Evolutionary conservation across 2,888 invertebrate species (phyloP).

Genomic region (Rhogogaster chlorosoma): DNA sequence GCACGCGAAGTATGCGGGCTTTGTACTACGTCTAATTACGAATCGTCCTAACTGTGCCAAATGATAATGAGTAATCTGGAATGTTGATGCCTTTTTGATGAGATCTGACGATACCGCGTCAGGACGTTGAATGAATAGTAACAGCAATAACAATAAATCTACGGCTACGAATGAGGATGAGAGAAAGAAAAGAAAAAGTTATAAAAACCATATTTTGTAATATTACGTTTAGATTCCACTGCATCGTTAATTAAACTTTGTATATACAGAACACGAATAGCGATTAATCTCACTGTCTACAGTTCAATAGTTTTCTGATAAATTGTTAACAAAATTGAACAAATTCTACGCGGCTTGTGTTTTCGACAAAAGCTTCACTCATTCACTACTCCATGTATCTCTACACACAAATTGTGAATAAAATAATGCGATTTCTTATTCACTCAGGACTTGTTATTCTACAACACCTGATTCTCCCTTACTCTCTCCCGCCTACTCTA

Average conservation of each 20-base stretch:
- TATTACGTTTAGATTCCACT: conserved; percentile 3
- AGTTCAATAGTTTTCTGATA: neutral
- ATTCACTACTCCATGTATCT: neutral
- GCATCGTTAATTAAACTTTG: conserved; percentile 9
- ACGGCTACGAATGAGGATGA: neutral
- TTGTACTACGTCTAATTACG: neutral
- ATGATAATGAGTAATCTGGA: conserved; percentile 14
- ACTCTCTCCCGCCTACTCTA: neutral
- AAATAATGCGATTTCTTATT: neutral
- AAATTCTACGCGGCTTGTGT: neutral
- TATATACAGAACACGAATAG: conserved; percentile 1
- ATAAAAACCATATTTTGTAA: conserved; percentile 9
- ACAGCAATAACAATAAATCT: neutral
- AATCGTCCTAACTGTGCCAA: neutral
- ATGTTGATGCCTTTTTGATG: conserved; percentile 26
- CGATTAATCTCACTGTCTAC: neutral
- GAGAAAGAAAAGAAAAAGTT: neutral
- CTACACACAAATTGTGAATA: neutral
- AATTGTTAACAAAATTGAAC: neutral
- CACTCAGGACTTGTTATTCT: neutral
- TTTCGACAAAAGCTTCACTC: neutral
- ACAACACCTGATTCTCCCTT: neutral
- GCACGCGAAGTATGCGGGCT: neutral
- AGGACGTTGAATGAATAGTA: neutral
- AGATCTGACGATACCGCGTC: neutral